These are phyloP conservation scores for Cheirogaleus major DNA, from an alignment of 2,797 vertebrate genomes.

Conservation along the genomic window DNA sequence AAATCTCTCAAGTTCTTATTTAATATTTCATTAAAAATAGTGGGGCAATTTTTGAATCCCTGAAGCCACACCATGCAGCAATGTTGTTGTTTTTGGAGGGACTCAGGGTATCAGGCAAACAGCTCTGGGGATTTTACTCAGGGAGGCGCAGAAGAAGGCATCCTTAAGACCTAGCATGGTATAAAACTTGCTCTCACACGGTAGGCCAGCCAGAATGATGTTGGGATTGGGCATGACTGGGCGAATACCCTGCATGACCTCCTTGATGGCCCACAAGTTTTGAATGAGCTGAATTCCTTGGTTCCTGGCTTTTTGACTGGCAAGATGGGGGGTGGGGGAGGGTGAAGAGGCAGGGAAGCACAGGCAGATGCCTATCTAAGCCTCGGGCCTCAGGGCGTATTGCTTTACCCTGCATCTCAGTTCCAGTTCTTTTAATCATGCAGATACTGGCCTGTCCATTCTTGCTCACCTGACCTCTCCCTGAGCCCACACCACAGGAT, in stretches of 20 bases:
- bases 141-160: background rate
- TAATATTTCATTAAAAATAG: background rate
- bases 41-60: background rate
- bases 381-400: background rate
- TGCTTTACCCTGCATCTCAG: background rate
- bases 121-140: background rate
- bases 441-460: background rate
- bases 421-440: background rate
- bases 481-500: background rate
- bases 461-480: background rate
- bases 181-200: background rate
- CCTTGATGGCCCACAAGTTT: background rate
- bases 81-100: background rate
- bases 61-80: background rate
- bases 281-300: background rate
- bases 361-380: background rate
- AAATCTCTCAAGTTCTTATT: background rate
- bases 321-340: background rate
- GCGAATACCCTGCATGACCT: background rate
- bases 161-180: background rate
- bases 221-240: background rate
- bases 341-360: background rate
- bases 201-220: background rate
- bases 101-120: background rate
- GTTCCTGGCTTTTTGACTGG: background rate